Evolutionary conservation across 2,888 invertebrate genomes (phyloP), one percentile per base, ranked within the genome.

Genomic region (Invenusta paracnida): DNA sequence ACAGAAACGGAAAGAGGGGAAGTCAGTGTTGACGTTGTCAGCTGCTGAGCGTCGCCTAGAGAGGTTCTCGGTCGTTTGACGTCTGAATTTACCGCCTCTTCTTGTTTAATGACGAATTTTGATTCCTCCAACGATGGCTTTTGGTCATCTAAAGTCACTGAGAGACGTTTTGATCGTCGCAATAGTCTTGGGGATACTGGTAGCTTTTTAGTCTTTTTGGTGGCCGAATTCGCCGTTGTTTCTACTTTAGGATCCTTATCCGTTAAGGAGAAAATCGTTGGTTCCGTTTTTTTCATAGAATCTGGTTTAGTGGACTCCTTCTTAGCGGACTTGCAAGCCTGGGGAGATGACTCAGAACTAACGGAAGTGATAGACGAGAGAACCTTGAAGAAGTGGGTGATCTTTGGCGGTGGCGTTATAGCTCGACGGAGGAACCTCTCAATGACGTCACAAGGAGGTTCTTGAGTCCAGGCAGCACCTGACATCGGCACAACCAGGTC

Each of bases 301-400:
- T 23, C 23, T 5, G 27, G 73, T 73, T 73, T 73, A 23, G 2
- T 73, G 73, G 73, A 13, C 27, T 73, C 11, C 2, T 23, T 73
- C 23, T n/a, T 23, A 23, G 73, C 5, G 11, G 73, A 13, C 11
- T 5, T 17, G 5, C 48, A 17, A 48, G 48, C 48, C 5, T 11
- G 5, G 2, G 73, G 11, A 2, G 73, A 73, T n/a, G 73, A 73
- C n/a, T n/a, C n/a, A 5, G 73, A 5, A 23, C 11, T 2, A n/a
- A 73, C 11, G 23, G 73, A 73, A 23, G 73, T 2, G 23, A 23
- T 5, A 73, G 5, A 23, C 73, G 5, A 23, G 73, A 73, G 2
- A 5, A 73, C 73, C 25, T 73, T 73, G 73, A 73, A 73, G 73
- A 73, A 73, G 23, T 73, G 11, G 73, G 73, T 73, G 73, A 73